A percentile compares a stretch with the other conserved stretches of the same genome.
Evolutionary conservation across 2,113 vertebrate species (phyloP).

Genomic region (Anarhynchus alexandrinus): DNA sequence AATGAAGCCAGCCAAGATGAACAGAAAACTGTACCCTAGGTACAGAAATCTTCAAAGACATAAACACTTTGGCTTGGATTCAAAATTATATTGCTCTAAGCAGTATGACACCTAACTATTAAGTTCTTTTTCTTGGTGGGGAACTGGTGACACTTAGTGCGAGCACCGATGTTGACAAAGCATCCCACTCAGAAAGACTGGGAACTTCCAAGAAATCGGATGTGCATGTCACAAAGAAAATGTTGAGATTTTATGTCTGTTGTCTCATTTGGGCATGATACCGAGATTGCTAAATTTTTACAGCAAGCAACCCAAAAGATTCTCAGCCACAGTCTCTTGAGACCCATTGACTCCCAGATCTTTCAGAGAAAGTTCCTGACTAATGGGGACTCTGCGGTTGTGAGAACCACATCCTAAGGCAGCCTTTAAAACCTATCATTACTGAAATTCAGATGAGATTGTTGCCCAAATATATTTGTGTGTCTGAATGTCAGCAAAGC

Average conservation of each 20-base stretch:
- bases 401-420: not conserved
- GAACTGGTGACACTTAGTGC: not conserved
- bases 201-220: not conserved
- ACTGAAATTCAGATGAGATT: not conserved
- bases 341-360: not conserved
- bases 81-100: not conserved
- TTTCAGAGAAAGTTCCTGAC: not conserved
- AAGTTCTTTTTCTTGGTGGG: not conserved
- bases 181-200: not conserved
- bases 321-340: fast-evolving
- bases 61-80: not conserved
- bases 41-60: not conserved
- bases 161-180: not conserved
- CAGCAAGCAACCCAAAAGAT: not conserved
- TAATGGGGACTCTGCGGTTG: not conserved
- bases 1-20: not conserved
- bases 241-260: not conserved
- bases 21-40: not conserved
- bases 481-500: not conserved
- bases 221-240: not conserved
- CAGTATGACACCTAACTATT: not conserved
- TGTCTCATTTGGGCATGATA: not conserved
- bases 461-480: not conserved
- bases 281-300: not conserved
- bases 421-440: not conserved